Conservation (phyloP, 2,888 invertebrate species). For the Trissoscelio sp. region DNA sequence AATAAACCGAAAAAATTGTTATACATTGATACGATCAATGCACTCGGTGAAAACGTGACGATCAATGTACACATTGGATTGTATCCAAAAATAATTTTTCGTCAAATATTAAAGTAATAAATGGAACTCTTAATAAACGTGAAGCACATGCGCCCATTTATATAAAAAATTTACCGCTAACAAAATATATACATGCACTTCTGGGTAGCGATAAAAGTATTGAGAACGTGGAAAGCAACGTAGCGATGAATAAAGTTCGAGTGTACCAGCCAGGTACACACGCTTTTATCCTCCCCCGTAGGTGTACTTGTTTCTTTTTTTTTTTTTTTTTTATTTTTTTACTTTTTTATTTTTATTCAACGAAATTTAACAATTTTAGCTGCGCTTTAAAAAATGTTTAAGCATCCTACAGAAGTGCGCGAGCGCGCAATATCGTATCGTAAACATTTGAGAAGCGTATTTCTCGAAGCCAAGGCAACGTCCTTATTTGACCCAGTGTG, state of each 20-base stretch:
- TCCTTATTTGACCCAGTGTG: constrained; percentile 53
- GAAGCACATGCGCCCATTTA: constrained; percentile 14
- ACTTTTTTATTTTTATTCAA: constrained; percentile 18
- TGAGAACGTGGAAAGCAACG: constrained; percentile 25
- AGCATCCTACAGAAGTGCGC: constrained; percentile 8
- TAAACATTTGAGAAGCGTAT: constrained; percentile 39
- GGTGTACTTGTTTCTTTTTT: neutral
- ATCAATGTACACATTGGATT: constrained; percentile 44
- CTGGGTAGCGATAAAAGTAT: constrained; percentile 21
- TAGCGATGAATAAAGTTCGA: constrained; percentile 28
- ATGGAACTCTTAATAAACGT: constrained; percentile 52
- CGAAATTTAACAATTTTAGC: constrained; percentile 46
- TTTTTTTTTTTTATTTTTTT: neutral
- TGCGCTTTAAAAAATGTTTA: constrained; percentile 22
- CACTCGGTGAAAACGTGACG: constrained; percentile 22
- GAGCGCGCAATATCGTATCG: constrained; percentile 15
- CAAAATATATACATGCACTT: constrained; percentile 20
- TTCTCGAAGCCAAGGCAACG: constrained; percentile 43
- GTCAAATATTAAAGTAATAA: constrained; percentile 50
- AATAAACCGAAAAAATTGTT: neutral
- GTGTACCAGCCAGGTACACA: neutral
- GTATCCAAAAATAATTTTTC: constrained; percentile 47
- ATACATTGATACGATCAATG: constrained; percentile 13
- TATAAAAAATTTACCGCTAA: constrained; percentile 32
- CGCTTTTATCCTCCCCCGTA: neutral